A percentile compares a stretch with the other conserved stretches of the same genome.
Evolutionary conservation across 2,888 invertebrate species (phyloP).

Genomic region (Tholera decimalis): DNA sequence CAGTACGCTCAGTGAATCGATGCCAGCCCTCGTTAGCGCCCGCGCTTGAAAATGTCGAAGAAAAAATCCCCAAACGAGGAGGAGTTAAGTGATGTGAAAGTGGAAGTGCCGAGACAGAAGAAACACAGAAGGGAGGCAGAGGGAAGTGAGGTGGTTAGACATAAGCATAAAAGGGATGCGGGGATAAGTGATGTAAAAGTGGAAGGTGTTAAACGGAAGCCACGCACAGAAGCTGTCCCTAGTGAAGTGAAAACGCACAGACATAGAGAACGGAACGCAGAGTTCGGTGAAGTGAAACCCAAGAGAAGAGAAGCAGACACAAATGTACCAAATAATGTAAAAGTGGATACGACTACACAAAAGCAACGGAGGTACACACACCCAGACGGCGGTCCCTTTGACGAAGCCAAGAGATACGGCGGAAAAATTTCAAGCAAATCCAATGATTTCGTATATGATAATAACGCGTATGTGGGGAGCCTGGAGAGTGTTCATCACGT

Average conservation of each 20-base stretch:
- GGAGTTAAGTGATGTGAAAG: constrained; percentile 41
- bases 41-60: constrained; percentile 49
- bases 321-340: constrained; percentile 24
- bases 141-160: constrained; percentile 36
- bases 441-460: constrained; percentile 81
- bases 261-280: constrained; percentile 19
- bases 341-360: constrained; percentile 28
- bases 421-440: constrained; percentile 52
- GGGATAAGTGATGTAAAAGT: constrained; percentile 46
- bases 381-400: constrained; percentile 1
- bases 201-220: constrained; percentile 37
- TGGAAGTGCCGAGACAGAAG: constrained; percentile 43
- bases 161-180: constrained; percentile 10
- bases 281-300: constrained; percentile 24
- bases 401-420: constrained; percentile 37
- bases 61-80: constrained; percentile 7
- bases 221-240: constrained; percentile 7
- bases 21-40: constrained; percentile 45
- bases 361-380: constrained; percentile 39
- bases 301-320: constrained; percentile 16
- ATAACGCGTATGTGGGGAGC: constrained; percentile 82
- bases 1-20: constrained; percentile 53
- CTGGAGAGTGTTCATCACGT: constrained; percentile 72
- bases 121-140: constrained; percentile 18
- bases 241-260: constrained; percentile 43